Evolutionary conservation across 1,140 invertebrate genomes (phyloP), one percentile per base, ranked within the genome.

Genomic region (Agrypnia vestita): DNA sequence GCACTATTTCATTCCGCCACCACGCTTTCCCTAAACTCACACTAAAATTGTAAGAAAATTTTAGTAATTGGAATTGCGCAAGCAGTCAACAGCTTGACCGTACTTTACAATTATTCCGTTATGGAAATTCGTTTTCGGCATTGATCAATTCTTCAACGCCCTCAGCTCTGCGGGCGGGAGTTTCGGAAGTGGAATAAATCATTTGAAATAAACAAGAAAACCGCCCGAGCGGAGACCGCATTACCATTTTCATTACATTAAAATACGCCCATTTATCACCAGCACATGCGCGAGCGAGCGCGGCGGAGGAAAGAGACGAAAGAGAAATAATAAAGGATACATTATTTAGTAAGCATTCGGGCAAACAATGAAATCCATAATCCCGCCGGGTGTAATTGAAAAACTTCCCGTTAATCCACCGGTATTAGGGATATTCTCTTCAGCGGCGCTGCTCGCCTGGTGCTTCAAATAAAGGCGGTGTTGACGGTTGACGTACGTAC

Each of bases 331-430:
- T 78, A 78, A 67, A 71, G 76, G 80, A 64, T 76, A 80, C 79
- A 80, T 80, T 80, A 77, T 77, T 81, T 77, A 73, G 67, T 77
- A 78, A 72, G 75, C 67, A 72, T 59, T 51, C 43, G 67, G 19
- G 64, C 74, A 81, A 77, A 81, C 80, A 78, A 78, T 78, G 56
- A 75, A 74, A 74, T 77, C 80, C 76, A 78, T 81, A 81, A 78
- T 81, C 62, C 59, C 17, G 75, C 51, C 64, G 75, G 35, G 44
- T 72, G 75, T 81, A 81, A 81, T 81, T 81, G 80, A 81, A 81
- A 81, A 81, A 81, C 80, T 81, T 81, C 80, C 35, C 75, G 55
- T 69, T 78, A 81, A 81, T 81, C 80, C 74, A n/a, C 46, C 7
- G 59, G 78, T 64, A 76, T 76, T 62, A 75, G 25, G 25, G 25